Conservation (phyloP, 1,140 invertebrate genomes). For the Calliphora vicina region DNA sequence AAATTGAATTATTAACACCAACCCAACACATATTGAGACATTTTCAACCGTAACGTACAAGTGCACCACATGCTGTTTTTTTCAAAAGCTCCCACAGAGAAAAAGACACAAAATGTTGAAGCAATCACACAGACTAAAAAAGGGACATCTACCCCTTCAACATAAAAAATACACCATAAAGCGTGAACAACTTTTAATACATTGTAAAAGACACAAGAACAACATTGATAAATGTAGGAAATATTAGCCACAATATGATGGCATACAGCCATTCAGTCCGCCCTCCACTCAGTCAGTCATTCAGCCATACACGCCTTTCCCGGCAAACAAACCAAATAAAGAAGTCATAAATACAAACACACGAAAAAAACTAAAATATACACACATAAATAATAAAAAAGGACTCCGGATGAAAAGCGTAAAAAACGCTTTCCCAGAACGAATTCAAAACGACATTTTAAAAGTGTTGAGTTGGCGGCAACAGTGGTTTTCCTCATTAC, state of each 20-base stretch:
- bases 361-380: background rate
- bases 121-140: background rate
- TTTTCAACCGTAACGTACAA: slow-evolving; percentile 5
- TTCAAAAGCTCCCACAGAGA: background rate
- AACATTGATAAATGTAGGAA: slow-evolving; percentile 32
- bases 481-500: slow-evolving; percentile 36
- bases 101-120: background rate
- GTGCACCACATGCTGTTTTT: slow-evolving; percentile 23
- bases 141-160: background rate
- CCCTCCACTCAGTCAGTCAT: too few relatives aligned
- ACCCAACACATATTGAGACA: slow-evolving; percentile 16
- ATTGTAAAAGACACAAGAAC: background rate
- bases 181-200: background rate
- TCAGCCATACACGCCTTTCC: slow-evolving; percentile 21
- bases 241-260: slow-evolving; percentile 40
- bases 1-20: slow-evolving; percentile 25
- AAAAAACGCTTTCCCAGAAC: slow-evolving; percentile 40
- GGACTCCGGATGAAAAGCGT: slow-evolving; percentile 34
- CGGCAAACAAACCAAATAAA: background rate
- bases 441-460: slow-evolving; percentile 17
- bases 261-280: background rate
- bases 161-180: background rate
- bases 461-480: slow-evolving; percentile 41
- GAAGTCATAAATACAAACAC: slow-evolving; percentile 6
- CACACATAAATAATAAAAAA: slow-evolving; percentile 4